phyloP scores from a whole-genome alignment of 2,888 invertebrate species.

The Maniola hyperantus region DNA sequence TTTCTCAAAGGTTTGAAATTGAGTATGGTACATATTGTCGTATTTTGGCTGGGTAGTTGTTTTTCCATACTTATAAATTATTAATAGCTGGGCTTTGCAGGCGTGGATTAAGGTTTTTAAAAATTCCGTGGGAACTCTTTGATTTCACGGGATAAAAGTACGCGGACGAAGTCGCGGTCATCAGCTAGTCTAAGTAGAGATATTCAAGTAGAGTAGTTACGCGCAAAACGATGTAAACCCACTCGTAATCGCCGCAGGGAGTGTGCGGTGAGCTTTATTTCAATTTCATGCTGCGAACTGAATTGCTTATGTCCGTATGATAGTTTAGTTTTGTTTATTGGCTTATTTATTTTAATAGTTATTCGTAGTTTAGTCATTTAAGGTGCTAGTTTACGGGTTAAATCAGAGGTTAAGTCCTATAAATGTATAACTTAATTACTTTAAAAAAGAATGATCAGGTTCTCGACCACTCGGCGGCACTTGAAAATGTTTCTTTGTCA shows the following conservation, averaged over 20 bases:
- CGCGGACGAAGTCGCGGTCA: no score
- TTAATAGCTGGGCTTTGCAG: no score
- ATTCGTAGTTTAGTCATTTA: background rate
- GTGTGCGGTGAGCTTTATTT: constrained; percentile 15
- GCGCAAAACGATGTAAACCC: constrained; percentile 21
- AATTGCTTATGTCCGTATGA: constrained; percentile 4
- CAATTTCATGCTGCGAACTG: constrained; percentile 15
- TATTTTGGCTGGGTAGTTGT: background rate
- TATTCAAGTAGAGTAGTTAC: constrained; percentile 27
- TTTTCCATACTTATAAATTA: background rate
- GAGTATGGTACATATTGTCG: background rate
- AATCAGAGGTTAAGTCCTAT: no score
- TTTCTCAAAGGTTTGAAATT: no score
- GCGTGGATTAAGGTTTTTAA: no score
- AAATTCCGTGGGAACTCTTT: no score
- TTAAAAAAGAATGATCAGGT: background rate
- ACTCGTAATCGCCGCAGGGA: constrained; percentile 14
- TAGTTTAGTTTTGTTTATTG: constrained; percentile 2
- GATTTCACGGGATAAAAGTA: no score
- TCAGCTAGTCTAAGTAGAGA: no score
- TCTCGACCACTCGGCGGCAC: constrained; percentile 19
- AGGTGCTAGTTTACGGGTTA: background rate
- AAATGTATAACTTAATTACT: background rate
- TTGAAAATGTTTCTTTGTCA: constrained; percentile 33
- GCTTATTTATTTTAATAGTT: constrained; percentile 4